Conservation (phyloP, 2,888 invertebrate genomes). For the Nipponacmea schrenckii region DNA sequence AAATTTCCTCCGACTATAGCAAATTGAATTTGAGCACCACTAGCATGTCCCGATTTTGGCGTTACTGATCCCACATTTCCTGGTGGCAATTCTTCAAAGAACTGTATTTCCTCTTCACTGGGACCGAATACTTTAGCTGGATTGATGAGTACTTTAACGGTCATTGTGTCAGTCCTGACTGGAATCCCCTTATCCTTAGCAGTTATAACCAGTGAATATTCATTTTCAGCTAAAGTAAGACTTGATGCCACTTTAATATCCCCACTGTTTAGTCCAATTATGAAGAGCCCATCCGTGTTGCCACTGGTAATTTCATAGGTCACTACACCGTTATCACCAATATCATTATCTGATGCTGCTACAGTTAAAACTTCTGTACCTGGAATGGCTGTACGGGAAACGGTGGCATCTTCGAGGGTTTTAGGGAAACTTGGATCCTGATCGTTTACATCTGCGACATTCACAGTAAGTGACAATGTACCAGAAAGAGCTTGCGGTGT, state of each 20-base stretch:
- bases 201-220: slow-evolving; percentile 28
- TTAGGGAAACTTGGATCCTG: neutral
- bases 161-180: slow-evolving; percentile 33
- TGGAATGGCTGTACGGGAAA: neutral
- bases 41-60: slow-evolving; percentile 22
- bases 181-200: slow-evolving; percentile 44
- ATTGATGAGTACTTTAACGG: slow-evolving; percentile 37
- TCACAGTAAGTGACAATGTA: neutral
- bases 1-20: slow-evolving; percentile 43
- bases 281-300: slow-evolving; percentile 43
- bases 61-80: slow-evolving; percentile 35
- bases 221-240: slow-evolving; percentile 29
- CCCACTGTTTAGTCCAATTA: slow-evolving; percentile 38
- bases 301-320: neutral
- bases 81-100: slow-evolving; percentile 34
- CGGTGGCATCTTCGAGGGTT: neutral
- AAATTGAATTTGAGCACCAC: slow-evolving; percentile 27
- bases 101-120: slow-evolving; percentile 33
- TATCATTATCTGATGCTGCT: neutral
- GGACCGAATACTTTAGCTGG: slow-evolving; percentile 29
- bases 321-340: neutral
- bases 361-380: neutral
- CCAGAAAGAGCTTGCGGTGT: neutral
- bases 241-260: slow-evolving; percentile 33
- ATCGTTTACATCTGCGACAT: neutral